phyloP scores from a whole-genome alignment of 30 jellyfish, hydroid and myxozoan species.

The Hydractinia symbiolongicarpus region DNA sequence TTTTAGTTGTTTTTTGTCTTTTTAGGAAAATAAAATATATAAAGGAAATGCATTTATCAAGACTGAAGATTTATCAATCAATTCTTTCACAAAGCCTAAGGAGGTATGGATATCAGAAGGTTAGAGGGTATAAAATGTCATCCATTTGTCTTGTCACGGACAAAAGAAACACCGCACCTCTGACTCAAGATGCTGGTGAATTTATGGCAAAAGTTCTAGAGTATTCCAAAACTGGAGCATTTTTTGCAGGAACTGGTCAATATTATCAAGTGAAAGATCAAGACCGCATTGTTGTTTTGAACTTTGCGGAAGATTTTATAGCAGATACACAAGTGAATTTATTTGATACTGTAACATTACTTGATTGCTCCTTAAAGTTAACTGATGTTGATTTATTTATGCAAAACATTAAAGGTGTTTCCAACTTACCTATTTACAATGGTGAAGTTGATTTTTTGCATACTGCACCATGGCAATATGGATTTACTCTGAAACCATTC shows the following conservation, averaged over 20 bases:
- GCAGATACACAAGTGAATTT: conserved; percentile 3
- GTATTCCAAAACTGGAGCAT: not conserved
- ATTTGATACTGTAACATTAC: not conserved
- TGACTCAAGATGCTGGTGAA: not conserved
- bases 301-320: conserved; percentile 16
- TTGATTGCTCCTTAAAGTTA: conserved; percentile 13
- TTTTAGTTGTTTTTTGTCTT: too few species aligned
- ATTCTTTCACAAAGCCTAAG: too few species aligned
- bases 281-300: conserved; percentile 6
- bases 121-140: too few species aligned
- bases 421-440: conserved; percentile 9
- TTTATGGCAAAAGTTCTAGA: conserved; percentile 6
- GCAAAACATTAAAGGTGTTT: not conserved
- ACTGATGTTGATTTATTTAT: conserved; percentile 17
- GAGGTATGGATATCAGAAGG: too few species aligned
- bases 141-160: too few species aligned
- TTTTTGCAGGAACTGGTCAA: conserved; percentile 24
- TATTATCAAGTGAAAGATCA: conserved; percentile 16
- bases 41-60: too few species aligned
- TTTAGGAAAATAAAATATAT: too few species aligned
- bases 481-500: conserved; percentile 20
- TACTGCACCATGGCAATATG: conserved; percentile 24
- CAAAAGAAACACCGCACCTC: too few species aligned
- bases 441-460: conserved; percentile 17
- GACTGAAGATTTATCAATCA: too few species aligned